These are phyloP conservation scores for Hyles vespertilio DNA, from an alignment of 1,140 invertebrate genomes.

Conservation along the genomic window DNA sequence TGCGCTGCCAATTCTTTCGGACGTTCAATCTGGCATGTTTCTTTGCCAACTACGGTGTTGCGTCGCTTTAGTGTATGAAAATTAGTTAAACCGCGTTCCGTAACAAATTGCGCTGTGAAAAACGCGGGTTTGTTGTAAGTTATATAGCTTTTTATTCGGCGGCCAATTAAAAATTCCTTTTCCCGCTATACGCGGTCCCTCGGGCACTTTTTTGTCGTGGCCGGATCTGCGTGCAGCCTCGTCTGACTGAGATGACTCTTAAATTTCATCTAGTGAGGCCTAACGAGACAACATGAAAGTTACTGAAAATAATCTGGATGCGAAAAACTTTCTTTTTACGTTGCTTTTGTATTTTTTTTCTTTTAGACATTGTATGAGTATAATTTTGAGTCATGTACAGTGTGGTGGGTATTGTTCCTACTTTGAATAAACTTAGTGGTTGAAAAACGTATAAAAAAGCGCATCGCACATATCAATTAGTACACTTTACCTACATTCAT, in stretches of 20 bases:
- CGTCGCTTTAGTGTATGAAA: conserved; percentile 3
- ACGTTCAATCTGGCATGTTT: background rate
- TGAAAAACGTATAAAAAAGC: no score
- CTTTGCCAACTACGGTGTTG: background rate
- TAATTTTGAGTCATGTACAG: no score
- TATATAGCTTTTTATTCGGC: conserved; percentile 52
- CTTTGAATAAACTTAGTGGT: no score
- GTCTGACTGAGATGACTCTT: conserved; percentile 42
- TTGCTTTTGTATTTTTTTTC: background rate
- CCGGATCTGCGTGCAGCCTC: conserved; percentile 43
- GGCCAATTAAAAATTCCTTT: conserved; percentile 68
- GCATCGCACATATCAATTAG: no score
- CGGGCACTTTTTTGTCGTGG: conserved; percentile 41
- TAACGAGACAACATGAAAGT: conserved; percentile 46
- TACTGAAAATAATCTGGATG: conserved; percentile 25
- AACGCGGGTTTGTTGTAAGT: conserved; percentile 28
- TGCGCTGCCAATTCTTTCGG: conserved; percentile 5
- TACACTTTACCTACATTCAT: no score
- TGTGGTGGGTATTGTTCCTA: no score
- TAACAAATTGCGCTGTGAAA: conserved; percentile 28
- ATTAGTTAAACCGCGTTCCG: conserved; percentile 22
- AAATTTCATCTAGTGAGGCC: conserved; percentile 53
- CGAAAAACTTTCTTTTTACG: conserved; percentile 7
- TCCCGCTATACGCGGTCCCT: conserved; percentile 39
- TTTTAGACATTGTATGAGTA: background rate